Conservation (phyloP, 2,113 vertebrate genomes). For the Urocynchramus pylzowi region DNA sequence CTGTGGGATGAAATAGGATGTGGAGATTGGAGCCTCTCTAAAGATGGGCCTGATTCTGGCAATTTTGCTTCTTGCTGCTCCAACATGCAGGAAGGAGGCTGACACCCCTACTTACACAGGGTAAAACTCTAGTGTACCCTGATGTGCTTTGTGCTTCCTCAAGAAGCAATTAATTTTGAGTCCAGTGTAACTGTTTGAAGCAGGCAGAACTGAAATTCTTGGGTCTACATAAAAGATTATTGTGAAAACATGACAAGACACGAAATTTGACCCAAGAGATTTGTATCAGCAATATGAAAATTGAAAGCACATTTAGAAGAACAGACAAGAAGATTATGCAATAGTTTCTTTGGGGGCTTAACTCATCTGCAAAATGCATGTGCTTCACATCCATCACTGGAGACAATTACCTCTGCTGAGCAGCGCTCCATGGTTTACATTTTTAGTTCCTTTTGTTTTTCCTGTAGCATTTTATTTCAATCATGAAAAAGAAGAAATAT, state of each 20-base stretch:
- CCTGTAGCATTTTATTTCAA: slow-evolving; percentile 6
- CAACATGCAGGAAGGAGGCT: not conserved
- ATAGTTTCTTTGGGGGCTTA: not conserved
- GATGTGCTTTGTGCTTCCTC: not conserved
- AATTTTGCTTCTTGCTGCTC: not conserved
- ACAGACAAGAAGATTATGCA: not conserved
- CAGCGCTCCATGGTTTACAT: not conserved
- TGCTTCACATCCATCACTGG: slow-evolving; percentile 17
- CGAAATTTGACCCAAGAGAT: not conserved
- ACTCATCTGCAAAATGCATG: slow-evolving; percentile 20
- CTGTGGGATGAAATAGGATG: not conserved
- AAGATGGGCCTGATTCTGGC: not conserved
- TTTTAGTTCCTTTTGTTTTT: slow-evolving; percentile 17
- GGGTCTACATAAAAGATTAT: slow-evolving; percentile 29
- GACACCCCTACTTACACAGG: not conserved
- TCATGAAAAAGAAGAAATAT: not conserved
- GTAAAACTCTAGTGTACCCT: not conserved
- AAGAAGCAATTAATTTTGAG: not conserved
- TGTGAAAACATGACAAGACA: slow-evolving; percentile 30
- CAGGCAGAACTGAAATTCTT: not conserved
- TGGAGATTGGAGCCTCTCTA: not conserved
- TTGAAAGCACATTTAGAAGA: slow-evolving; percentile 30
- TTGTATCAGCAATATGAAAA: slow-evolving; percentile 27
- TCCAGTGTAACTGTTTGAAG: not conserved
- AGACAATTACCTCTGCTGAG: slow-evolving; percentile 27